Base-by-base conservation (phyloP, 2,797 vertebrate genomes). In the Chrysocyon brachyurus region DNA sequence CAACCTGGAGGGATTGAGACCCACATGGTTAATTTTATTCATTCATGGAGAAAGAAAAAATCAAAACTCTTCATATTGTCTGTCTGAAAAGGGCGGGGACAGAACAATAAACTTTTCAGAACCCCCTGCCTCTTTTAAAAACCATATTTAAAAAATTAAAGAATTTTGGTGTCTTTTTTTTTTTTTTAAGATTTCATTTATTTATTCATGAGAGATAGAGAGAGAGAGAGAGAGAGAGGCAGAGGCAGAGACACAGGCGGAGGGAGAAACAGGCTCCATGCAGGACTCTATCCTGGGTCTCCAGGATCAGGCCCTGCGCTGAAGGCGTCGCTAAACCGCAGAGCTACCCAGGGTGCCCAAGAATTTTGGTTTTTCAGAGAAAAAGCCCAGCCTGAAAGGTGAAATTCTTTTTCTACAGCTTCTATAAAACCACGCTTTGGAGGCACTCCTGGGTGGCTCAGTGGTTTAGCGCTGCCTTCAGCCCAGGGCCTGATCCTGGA, bases 21-120 rank as follows among this genome's bases (percentile, higher is more conserved):
- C 31, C 54, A 21, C 92, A 97, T 97, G 82, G 84, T 94, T 83
- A 97, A 68, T 57, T 66, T 17, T 78, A 68, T 95, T 92, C 19
- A 73, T 63, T 54, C 92, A 72, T 31, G 9, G 73, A 72, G 54
- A 86, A 87, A 87, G 68, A 82, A 91, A 95, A 91, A 90, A 61
- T 90, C 61, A 88, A 57, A 86, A 59, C 4, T 83, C 59, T 56
- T 94, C n/a, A 17, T 75, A 31, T 5, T 72, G 10, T 40, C 19
- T 87, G 79, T 83, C 22, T 82, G 81, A 57, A 86, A 87, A 91
- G 64, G 49, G 61, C 83, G 54, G 86, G 59, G 12, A 46, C n/a
- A 77, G 57, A 95, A 68, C 2, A 70, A 61, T 91, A 93, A 79
- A 79, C 46, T 82, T 97, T 83, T 92, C 7, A 87, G 85, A 78